Conservation (phyloP, 2,797 vertebrate genomes). For the Thalassophryne amazonica region DNA sequence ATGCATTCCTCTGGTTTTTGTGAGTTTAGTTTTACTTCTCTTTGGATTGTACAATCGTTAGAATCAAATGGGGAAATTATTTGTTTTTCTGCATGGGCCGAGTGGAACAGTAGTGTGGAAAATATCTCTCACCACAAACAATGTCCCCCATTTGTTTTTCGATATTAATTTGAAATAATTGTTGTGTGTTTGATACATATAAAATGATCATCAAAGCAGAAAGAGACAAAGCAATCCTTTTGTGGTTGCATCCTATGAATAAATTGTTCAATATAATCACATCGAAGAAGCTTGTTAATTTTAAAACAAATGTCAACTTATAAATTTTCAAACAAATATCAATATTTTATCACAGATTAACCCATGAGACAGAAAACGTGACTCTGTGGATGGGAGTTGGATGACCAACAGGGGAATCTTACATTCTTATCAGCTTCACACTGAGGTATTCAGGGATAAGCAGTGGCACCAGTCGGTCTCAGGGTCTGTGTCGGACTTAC, state of each 20-base stretch:
- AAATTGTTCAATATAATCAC: constrained; percentile 13
- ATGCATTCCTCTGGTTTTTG: constrained; percentile 7
- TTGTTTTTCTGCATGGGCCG: constrained; percentile 3
- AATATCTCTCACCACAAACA: constrained; percentile 1
- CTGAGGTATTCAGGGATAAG: too few relatives aligned
- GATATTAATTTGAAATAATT: constrained; percentile 11
- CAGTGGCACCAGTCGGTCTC: too few relatives aligned
- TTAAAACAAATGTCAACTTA: constrained; percentile 26
- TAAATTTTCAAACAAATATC: not conserved
- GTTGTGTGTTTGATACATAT: constrained; percentile 2
- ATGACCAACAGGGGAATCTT: too few relatives aligned
- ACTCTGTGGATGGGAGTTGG: too few relatives aligned
- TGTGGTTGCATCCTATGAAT: constrained; percentile 4
- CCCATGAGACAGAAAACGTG: too few relatives aligned
- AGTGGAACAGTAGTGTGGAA: not conserved
- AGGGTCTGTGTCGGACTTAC: too few relatives aligned
- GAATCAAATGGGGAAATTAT: constrained; percentile 13
- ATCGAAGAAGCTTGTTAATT: constrained; percentile 10
- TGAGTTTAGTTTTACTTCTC: not conserved
- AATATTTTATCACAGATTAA: too few relatives aligned
- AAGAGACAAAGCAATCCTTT: constrained; percentile 5
- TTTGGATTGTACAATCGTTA: constrained; percentile 4
- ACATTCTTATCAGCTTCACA: too few relatives aligned
- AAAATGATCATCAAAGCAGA: constrained; percentile 2
- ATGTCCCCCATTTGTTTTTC: not conserved